Base-by-base conservation (phyloP, 1,140 invertebrate species). In the Patella vulgata region DNA sequence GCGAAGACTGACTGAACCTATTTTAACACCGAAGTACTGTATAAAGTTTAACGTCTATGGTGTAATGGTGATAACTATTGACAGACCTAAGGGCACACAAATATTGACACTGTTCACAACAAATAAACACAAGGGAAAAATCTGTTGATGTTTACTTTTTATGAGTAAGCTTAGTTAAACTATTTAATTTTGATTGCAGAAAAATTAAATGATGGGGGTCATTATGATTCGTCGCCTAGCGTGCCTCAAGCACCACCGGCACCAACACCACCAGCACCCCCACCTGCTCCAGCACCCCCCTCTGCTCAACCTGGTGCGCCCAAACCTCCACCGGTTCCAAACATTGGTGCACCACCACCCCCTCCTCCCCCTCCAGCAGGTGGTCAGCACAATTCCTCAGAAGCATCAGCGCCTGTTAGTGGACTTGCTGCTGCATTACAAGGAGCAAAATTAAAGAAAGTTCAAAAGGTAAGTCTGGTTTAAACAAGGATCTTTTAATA, bases 361-460 rank as follows among this genome's bases (percentile, higher is more conserved):
- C 52, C 31, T 2, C 42, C 42, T 19, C 30, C 33, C 1, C 47
- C 42, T n/a, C 33, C 51, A 39, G 40, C 46, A 43, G 56, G 51
- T 36, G 42, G 50, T 48, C 42, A 50, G 51, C 30, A 42, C 36
- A 52, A 30, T 12, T 36, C 33, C 14, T 56, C 40, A 25, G 61
- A 39, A 9, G 31, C 55, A 2, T 40, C 55, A 30, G 39, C 62
- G 6, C 66, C 67, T 33, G 54, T 59, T 17, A 57, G 67, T 25
- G 75, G 71, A 12, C 57, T 73, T n/a, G 73, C 66, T 48, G 71
- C 70, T 27, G 76, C 69, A 12, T 36, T 77, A 23, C 69, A 71
- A 23, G 46, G 42, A 21, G 73, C 71, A 2, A 71, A 71, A 55
- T 51, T 74, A 19, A 74, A 60, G 58, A 71, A 69, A 55, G 59